Evolutionary conservation across 2,113 vertebrate species (phyloP).

Genomic region (Ammodytes marinus): DNA sequence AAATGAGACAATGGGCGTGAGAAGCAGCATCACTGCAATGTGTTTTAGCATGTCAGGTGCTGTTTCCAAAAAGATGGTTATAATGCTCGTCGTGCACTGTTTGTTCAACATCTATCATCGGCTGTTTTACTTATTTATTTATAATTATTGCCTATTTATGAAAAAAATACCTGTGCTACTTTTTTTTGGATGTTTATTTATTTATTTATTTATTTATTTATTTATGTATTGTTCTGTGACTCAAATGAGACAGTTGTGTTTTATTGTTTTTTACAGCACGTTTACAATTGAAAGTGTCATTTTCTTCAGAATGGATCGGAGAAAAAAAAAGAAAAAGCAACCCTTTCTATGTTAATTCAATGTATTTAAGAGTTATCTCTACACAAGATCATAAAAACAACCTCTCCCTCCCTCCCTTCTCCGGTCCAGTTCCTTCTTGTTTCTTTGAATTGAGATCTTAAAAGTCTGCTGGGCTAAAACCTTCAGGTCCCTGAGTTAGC

Average conservation of each 20-base stretch:
- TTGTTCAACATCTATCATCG: slow-evolving; percentile 37
- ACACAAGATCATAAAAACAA: neutral
- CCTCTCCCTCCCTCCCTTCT: neutral
- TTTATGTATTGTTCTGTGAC: slow-evolving; percentile 23
- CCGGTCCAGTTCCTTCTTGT: neutral
- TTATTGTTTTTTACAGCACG: neutral
- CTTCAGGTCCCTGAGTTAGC: neutral
- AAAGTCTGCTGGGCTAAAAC: neutral
- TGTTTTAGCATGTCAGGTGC: slow-evolving; percentile 63
- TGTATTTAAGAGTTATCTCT: neutral
- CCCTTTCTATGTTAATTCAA: neutral
- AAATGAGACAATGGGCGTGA: slow-evolving; percentile 70
- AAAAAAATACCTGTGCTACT: neutral
- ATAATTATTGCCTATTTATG: slow-evolving; percentile 47
- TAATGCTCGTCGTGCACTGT: neutral
- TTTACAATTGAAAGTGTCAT: neutral
- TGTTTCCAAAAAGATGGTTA: slow-evolving; percentile 29
- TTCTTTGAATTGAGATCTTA: neutral
- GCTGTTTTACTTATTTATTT: slow-evolving; percentile 48
- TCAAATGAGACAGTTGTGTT: neutral
- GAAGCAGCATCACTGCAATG: slow-evolving; percentile 31
- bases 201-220: slow-evolving; percentile 30
- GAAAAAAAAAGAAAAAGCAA: neutral
- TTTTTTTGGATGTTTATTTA: neutral
- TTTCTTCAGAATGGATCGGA: neutral